Base-by-base conservation (phyloP, 2,113 vertebrate species). In the Empidonax traillii region DNA sequence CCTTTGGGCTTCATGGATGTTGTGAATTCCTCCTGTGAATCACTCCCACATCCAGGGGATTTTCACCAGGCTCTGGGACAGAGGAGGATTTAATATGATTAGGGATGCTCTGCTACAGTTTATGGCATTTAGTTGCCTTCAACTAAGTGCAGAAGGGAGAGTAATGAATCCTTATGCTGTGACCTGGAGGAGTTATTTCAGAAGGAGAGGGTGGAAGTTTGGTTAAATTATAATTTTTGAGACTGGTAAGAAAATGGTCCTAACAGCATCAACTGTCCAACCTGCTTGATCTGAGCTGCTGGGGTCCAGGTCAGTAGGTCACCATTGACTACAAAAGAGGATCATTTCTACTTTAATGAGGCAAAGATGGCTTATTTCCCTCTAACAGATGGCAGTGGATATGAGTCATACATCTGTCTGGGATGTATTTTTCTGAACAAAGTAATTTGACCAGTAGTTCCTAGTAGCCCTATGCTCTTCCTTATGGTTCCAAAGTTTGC, bases 281-380 rank as follows among this genome's bases (percentile, higher is more conserved):
- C 37, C 12, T 81, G 58, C 43, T 82, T 91, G 62, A 83, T 94
- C 66, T 89, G 95, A 96, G 35, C 67, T 90, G 61, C 82, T 90
- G 89, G 58, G 68, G 78, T 85, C 68, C 41, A 62, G 94, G 95
- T 94, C 95, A 96, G 73, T 68, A 87, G 93, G 88, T 96, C 93
- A 85, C 82, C 89, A 87, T 12, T 84, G 77, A 53, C 84, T 86
- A 71, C 55, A 80, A 91, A 95, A 93, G 78, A 87, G 84, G 88
- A 96, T 96, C 5, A 66, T 96, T 95, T 96, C 71, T 95, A 79
- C 74, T 71, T 94, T 94, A 96, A 94, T 89, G 73, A 96, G 89
- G 47, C 67, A 95, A 96, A 97, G 77, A 96, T 93, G 85, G 87
- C 65, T 97, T 92, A 94, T 94, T 96, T 85, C 83, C 1, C 8